phyloP scores from a whole-genome alignment of 2,888 invertebrate species.

The Caradrina kadenii region DNA sequence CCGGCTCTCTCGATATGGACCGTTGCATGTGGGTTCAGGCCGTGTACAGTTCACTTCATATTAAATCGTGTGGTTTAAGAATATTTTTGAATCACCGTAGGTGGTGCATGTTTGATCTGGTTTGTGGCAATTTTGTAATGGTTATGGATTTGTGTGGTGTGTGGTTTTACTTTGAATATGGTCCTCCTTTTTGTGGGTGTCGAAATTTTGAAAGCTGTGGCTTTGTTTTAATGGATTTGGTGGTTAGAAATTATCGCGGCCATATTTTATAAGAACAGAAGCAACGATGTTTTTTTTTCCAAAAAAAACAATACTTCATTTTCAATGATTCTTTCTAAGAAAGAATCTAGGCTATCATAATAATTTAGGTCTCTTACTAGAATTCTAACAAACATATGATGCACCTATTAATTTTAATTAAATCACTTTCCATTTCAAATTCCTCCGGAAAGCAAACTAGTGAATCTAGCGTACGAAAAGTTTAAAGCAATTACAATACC shows the following conservation, averaged over 20 bases:
- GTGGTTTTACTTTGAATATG: conserved; percentile 32
- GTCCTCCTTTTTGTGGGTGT: background rate
- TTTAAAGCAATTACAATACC: conserved; percentile 10
- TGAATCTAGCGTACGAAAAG: too few species aligned
- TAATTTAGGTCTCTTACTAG: background rate
- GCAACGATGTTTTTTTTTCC: background rate
- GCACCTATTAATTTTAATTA: background rate
- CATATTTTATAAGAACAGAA: background rate
- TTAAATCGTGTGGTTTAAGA: conserved; percentile 50
- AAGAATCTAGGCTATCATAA: background rate
- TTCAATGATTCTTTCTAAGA: background rate
- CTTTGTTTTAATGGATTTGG: conserved; percentile 5
- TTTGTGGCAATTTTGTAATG: conserved; percentile 36
- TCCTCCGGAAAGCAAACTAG: background rate
- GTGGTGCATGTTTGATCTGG: conserved; percentile 43
- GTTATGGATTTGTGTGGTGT: conserved; percentile 9
- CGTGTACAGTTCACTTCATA: conserved; percentile 44
- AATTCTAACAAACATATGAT: background rate
- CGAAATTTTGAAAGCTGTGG: conserved; percentile 3
- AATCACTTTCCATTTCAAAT: conserved; percentile 9
- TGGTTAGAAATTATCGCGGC: background rate
- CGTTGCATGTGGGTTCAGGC: conserved; percentile 48
- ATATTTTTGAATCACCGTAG: conserved; percentile 45
- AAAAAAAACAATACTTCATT: background rate
- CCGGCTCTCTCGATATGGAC: conserved; percentile 65